These are phyloP conservation scores for Xylota sylvarum DNA, from an alignment of 2,888 invertebrate species.

Conservation along the genomic window DNA sequence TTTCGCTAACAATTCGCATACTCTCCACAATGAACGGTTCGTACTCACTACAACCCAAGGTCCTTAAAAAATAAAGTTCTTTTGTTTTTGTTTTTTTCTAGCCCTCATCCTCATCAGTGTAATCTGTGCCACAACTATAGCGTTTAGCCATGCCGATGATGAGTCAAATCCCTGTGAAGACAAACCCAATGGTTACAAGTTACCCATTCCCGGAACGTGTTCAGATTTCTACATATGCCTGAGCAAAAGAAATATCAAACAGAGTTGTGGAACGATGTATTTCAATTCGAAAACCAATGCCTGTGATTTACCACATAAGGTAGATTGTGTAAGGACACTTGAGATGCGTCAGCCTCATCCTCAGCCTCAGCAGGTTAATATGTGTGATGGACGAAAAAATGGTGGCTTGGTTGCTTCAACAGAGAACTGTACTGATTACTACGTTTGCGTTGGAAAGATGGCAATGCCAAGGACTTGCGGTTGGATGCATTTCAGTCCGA, in stretches of 20 bases:
- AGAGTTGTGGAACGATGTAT: constrained; percentile 26
- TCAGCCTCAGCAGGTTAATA: neutral
- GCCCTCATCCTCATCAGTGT: neutral
- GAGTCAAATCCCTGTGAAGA: constrained; percentile 12
- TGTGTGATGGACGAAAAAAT: constrained; percentile 8
- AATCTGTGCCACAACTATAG: neutral
- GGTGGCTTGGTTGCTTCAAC: constrained; percentile 8
- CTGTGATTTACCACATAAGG: constrained; percentile 19
- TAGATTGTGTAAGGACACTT: constrained; percentile 7
- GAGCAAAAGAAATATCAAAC: constrained; percentile 6
- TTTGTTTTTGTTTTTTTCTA: neutral
- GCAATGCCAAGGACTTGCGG: constrained; percentile 22
- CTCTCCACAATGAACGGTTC: constrained; percentile 28
- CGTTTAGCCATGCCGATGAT: neutral
- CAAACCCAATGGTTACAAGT: constrained; percentile 6
- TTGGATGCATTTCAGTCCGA: constrained; percentile 30
- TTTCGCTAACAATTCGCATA: neutral
- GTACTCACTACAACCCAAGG: neutral
- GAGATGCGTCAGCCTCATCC: neutral
- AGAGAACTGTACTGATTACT: constrained; percentile 38
- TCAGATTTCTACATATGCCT: constrained; percentile 32
- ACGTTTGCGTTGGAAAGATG: constrained; percentile 27
- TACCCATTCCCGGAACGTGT: constrained; percentile 4
- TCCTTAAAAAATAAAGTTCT: neutral
- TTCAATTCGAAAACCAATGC: constrained; percentile 29